These are phyloP conservation scores for Tridacna gigas DNA, from an alignment of 2,888 invertebrate genomes.

Conservation along the genomic window DNA sequence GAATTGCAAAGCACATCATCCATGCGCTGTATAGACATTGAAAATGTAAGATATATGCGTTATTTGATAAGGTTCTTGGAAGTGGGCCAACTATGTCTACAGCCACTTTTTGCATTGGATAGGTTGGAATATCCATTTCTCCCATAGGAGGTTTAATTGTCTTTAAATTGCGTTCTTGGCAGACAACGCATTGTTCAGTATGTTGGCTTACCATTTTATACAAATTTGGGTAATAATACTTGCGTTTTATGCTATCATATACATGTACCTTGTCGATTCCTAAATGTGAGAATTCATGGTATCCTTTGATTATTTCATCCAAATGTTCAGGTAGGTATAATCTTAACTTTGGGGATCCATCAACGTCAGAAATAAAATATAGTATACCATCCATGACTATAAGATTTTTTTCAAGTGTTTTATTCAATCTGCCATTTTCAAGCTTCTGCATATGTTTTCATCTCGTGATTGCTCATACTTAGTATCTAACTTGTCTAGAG, in stretches of 20 bases:
- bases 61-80: conserved; percentile 41
- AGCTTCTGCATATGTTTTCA: conserved; percentile 17
- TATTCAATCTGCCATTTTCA: conserved; percentile 19
- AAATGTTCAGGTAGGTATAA: conserved; percentile 6
- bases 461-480: conserved; percentile 14
- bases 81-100: conserved; percentile 41
- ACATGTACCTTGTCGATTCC: no score
- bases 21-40: conserved; percentile 25
- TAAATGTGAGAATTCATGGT: conserved; percentile 17
- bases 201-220: conserved; percentile 24
- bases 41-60: conserved; percentile 42
- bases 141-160: conserved; percentile 36
- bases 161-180: conserved; percentile 16
- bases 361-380: conserved; percentile 18
- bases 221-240: no score
- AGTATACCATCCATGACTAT: conserved; percentile 6
- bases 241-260: no score
- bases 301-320: conserved; percentile 5
- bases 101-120: conserved; percentile 38
- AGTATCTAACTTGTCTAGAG: conserved; percentile 1
- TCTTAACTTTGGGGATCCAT: conserved; percentile 15
- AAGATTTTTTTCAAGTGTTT: conserved; percentile 13
- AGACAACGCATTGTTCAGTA: conserved; percentile 40
- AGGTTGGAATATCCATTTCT: conserved; percentile 53
- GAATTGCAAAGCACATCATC: conserved; percentile 24